Conservation (phyloP, 2,797 vertebrate species). For the Myripristis murdjan region DNA sequence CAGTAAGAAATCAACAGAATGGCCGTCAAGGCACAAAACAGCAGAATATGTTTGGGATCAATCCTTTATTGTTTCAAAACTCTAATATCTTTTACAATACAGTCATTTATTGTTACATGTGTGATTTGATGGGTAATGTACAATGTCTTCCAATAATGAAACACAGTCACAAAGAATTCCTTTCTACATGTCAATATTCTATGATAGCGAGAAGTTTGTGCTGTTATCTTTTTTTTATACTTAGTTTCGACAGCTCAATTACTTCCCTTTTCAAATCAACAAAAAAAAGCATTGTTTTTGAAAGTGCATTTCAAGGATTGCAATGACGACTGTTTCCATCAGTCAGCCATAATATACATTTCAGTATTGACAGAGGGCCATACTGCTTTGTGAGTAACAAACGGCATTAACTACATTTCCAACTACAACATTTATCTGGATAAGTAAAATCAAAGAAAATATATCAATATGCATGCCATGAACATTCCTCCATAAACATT, state of each 20-base stretch:
- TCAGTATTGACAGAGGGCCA: slow-evolving; percentile 91
- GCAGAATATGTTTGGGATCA: slow-evolving; percentile 86
- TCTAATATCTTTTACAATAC: slow-evolving; percentile 99
- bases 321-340: slow-evolving; percentile 86
- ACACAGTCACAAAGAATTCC: slow-evolving; percentile 92
- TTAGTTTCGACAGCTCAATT: slow-evolving; percentile 84
- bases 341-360: slow-evolving; percentile 87
- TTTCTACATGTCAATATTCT: slow-evolving; percentile 92
- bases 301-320: slow-evolving; percentile 96
- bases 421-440: slow-evolving; percentile 91
- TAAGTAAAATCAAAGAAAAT: slow-evolving; percentile 94
- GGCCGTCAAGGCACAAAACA: slow-evolving; percentile 2
- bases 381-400: slow-evolving; percentile 92
- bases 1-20: neutral
- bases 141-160: slow-evolving; percentile 95
- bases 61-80: slow-evolving; percentile 99
- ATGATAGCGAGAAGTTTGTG: slow-evolving; percentile 87
- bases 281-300: slow-evolving; percentile 86
- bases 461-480: slow-evolving; percentile 99
- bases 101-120: slow-evolving; percentile 97
- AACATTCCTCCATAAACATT: slow-evolving; percentile 95
- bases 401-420: slow-evolving; percentile 91
- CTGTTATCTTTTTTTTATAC: slow-evolving; percentile 74
- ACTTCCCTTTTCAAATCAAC: slow-evolving; percentile 91
- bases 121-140: slow-evolving; percentile 96